These are phyloP conservation scores for Stenchaetothrips biformis DNA, from an alignment of 2,888 invertebrate genomes.

Conservation along the genomic window DNA sequence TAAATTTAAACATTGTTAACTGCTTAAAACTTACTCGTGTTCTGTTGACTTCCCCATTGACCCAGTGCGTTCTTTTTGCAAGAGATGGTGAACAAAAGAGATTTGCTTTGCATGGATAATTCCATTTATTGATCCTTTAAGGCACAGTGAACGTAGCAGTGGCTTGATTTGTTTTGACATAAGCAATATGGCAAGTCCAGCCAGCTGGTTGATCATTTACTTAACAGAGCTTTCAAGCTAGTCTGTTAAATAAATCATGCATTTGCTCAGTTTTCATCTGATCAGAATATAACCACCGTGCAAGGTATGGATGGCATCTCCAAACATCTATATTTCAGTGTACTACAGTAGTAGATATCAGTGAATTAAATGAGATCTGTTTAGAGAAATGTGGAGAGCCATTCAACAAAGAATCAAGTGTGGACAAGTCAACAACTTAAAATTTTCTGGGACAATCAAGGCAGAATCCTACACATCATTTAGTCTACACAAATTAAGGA, in stretches of 20 bases:
- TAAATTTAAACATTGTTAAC: not conserved
- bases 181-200: constrained; percentile 9
- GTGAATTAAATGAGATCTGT: constrained; percentile 23
- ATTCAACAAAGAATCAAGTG: not conserved
- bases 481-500: not conserved
- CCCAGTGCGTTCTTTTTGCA: too few relatives aligned
- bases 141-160: constrained; percentile 6
- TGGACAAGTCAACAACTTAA: not conserved
- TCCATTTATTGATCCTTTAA: constrained; percentile 24
- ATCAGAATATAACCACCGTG: not conserved
- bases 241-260: not conserved
- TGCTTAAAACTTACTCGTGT: not conserved
- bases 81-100: too few relatives aligned
- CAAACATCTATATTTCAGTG: constrained; percentile 12
- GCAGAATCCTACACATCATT: not conserved
- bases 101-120: not conserved
- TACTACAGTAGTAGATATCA: not conserved
- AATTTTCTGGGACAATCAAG: not conserved
- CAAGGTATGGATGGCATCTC: not conserved
- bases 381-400: not conserved
- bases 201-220: constrained; percentile 12
- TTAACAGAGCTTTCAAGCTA: not conserved
- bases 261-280: not conserved
- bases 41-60: too few relatives aligned
- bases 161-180: too few relatives aligned